These are phyloP conservation scores for Nomada hirtipes DNA, from an alignment of 2,888 invertebrate species.

Conservation along the genomic window DNA sequence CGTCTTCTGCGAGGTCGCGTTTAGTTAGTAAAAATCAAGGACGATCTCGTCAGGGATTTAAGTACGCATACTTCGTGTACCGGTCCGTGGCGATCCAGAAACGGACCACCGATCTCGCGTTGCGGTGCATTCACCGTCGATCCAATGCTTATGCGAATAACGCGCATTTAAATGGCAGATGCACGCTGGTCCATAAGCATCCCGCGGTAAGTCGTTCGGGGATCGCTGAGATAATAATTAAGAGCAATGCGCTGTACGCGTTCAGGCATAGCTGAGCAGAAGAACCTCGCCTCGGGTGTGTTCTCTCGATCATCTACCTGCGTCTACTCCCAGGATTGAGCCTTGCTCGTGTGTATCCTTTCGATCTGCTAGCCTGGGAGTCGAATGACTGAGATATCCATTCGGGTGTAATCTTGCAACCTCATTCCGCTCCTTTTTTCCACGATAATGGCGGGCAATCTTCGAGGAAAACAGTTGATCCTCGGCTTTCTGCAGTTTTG, in stretches of 20 bases:
- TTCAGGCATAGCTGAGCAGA: background rate
- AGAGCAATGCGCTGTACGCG: slow-evolving; percentile 43
- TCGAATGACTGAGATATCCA: slow-evolving; percentile 2
- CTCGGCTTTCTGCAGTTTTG: slow-evolving; percentile 21
- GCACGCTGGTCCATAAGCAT: slow-evolving; percentile 5
- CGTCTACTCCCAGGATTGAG: background rate
- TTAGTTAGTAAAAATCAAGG: background rate
- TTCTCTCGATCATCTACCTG: slow-evolving; percentile 47
- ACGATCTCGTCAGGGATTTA: no score
- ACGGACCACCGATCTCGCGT: slow-evolving; percentile 20
- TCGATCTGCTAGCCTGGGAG: slow-evolving; percentile 4
- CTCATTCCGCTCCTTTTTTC: background rate
- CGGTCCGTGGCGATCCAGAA: background rate
- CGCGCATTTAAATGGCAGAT: slow-evolving; percentile 51
- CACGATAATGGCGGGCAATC: slow-evolving; percentile 19
- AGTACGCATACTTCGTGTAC: background rate
- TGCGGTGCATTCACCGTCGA: background rate
- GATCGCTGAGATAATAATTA: slow-evolving; percentile 60
- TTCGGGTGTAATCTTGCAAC: slow-evolving; percentile 32
- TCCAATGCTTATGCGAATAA: slow-evolving; percentile 35
- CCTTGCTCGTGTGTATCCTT: background rate
- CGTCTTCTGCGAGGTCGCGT: no score
- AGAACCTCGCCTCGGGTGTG: slow-evolving; percentile 51
- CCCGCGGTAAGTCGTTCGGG: slow-evolving; percentile 26
- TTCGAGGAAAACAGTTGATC: slow-evolving; percentile 10